Evolutionary conservation across 2,888 invertebrate species (phyloP), one percentile per base, ranked within the genome.

Genomic region (Agonopterix heracliana): DNA sequence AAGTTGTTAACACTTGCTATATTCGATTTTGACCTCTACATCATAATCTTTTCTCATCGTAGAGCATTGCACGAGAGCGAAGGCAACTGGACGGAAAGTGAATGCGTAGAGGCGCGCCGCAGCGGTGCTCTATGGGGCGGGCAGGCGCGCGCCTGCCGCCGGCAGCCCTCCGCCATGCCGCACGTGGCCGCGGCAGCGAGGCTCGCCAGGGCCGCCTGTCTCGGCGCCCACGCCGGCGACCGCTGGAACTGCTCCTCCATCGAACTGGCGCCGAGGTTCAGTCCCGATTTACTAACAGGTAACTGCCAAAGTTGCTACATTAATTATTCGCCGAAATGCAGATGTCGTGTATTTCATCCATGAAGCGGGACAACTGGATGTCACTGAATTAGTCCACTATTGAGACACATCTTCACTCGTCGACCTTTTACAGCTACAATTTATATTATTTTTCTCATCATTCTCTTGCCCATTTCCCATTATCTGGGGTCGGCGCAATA

Each of bases 171-270:
- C 54, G 90, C 91, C 58, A 95, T 96, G 94, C 91, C 92, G 46
- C 92, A 93, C 66, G 91, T 96, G 52, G 92, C 93, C n/a, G 90
- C 91, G 46, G 95, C 96, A 0, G 93, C 95, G 3, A 85, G 89
- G 40, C 84, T 92, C 51, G 91, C 95, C 4, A 89, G 92, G 46
- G 82, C 90, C 54, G 92, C 93, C 45, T 96, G 96, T 78, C 92
- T 93, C 74, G 81, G 89, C 55, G 90, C 93, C 17, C 94, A 95
- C 78, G 87, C 89, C 26, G 91, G 93, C 63, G 90, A 94, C 54
- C 85, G 95, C 51, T 96, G 96, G 96, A 96, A 96, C 82, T 96
- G 96, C 81, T 93, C 94, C 52, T 93, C 94, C 43, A 90, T 95
- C 47, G 90, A 90, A 41, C 86, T 88, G 14, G 94, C 94, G 0